phyloP scores from a whole-genome alignment of 2,888 invertebrate species.

The Drosophila meridionalis region DNA sequence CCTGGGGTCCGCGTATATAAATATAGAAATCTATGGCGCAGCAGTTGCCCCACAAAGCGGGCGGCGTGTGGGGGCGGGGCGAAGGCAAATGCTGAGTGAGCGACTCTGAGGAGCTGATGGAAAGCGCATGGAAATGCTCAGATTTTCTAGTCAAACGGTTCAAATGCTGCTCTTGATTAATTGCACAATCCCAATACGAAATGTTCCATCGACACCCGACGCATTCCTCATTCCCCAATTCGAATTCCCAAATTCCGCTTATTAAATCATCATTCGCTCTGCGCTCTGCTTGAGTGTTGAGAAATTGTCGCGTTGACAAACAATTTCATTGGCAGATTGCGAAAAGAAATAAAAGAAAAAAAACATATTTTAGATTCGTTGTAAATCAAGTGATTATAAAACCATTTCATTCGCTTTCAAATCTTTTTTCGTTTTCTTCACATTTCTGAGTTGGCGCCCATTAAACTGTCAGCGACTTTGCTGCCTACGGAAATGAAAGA shows the following conservation, averaged over 20 bases:
- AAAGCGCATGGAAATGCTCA: constrained; percentile 50
- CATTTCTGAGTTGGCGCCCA: constrained; percentile 55
- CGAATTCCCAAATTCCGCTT: constrained; percentile 31
- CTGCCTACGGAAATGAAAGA: constrained; percentile 46
- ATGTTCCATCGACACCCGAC: constrained; percentile 57
- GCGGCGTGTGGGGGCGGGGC: background rate
- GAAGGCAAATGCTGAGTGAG: constrained; percentile 48
- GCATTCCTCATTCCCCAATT: constrained; percentile 28
- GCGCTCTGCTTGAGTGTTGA: constrained; percentile 28
- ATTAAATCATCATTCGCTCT: constrained; percentile 60
- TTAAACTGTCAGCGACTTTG: constrained; percentile 71
- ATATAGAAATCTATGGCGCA: constrained; percentile 43
- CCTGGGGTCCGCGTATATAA: constrained; percentile 44
- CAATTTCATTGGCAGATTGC: constrained; percentile 73
- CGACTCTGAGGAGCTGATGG: constrained; percentile 35
- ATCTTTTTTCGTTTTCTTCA: constrained; percentile 13
- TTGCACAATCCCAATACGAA: constrained; percentile 52
- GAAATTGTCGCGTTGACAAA: constrained; percentile 70
- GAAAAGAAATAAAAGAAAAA: constrained; percentile 38
- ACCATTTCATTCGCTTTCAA: constrained; percentile 35
- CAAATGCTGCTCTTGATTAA: constrained; percentile 60
- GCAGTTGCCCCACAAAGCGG: constrained; percentile 19
- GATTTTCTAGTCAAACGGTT: constrained; percentile 48
- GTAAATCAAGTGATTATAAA: constrained; percentile 73
- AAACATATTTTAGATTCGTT: constrained; percentile 33